A percentile compares a stretch with the other conserved stretches of the same genome.
phyloP scores from a whole-genome alignment of 2,888 invertebrate genomes.

The Calliopum simillimum region DNA sequence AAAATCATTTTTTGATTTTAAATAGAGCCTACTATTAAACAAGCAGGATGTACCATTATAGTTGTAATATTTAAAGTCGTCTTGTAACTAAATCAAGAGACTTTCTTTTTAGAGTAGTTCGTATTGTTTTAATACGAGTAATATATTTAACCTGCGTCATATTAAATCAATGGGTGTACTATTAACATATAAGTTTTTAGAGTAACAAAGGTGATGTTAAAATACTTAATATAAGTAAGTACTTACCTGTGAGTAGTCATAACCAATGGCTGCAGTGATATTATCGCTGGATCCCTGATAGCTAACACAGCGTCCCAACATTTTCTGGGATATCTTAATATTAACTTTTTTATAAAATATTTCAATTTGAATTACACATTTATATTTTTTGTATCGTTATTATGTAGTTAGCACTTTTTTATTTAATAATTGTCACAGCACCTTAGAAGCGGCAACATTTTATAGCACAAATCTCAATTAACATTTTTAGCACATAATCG shows the following conservation, averaged over 20 bases:
- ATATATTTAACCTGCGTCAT: too few species aligned
- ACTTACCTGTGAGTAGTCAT: constrained; percentile 77
- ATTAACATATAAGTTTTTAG: too few species aligned
- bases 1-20: too few species aligned
- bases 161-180: too few species aligned
- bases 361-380: background rate
- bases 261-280: constrained; percentile 70
- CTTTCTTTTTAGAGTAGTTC: too few species aligned
- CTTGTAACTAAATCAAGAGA: too few species aligned
- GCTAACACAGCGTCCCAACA: constrained; percentile 67
- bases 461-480: background rate
- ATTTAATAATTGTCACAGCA: background rate
- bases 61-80: too few species aligned
- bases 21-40: too few species aligned
- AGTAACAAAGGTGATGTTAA: too few species aligned
- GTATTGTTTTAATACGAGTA: too few species aligned
- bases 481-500: background rate
- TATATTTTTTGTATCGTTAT: background rate
- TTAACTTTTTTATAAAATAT: background rate
- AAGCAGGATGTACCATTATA: too few species aligned
- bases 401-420: too few species aligned
- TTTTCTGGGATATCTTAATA: constrained; percentile 44
- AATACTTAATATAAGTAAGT: background rate
- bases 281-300: constrained; percentile 84
- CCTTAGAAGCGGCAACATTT: constrained; percentile 25